Base-by-base conservation (phyloP, 2,113 vertebrate species). In the Aphyosemion australe region DNA sequence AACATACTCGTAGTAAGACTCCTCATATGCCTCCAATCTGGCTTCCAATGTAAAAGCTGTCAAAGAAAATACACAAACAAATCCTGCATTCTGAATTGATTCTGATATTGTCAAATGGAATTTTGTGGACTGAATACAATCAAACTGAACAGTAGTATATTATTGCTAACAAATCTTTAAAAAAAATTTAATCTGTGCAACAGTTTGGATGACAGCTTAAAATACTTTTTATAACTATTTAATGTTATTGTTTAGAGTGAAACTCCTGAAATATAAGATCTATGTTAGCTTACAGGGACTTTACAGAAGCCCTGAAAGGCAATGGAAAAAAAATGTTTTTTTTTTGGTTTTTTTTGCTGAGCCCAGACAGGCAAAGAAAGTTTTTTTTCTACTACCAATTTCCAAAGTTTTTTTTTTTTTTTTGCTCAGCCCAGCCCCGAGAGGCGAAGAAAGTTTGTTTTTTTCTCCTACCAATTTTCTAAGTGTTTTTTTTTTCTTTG, bases 1-100 rank as follows among this genome's bases (percentile, higher is more conserved):
- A 21, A 88, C 75, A 51, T 92, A 87, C 64, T 88, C 75, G 45
- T 91, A 92, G 65, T 87, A 90, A 37, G 69, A 74, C 41, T 88
- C 82, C 15, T 87, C 80, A 12, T 79, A 46, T n/a, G 55, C 26
- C 26, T 18, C 48, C 66, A 49, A 34, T 68, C 57, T 74, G 74
- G 61, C 82, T 70, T 87, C 72, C 59, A 76, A 14, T 45, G 66
- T 78, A 61, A 87, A 69, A 6, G 59, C 82, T 85, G 43, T 6
- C n/a, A 53, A 43, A 73, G 56, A 63, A 37, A 65, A 18, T 50
- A 4, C 55, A 31, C 1, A 42, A 12, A 54, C 2, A 15, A 60
- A 9, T 50, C 9, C 53, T 0, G 9, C 3, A 13, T 42, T 42
- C 51, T 43, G 2, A 12, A 26, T 51, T 46, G 13, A 43, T 20